These are phyloP conservation scores for Enteromius mattozi DNA, from an alignment of 2,797 vertebrate species.

Conservation along the genomic window DNA sequence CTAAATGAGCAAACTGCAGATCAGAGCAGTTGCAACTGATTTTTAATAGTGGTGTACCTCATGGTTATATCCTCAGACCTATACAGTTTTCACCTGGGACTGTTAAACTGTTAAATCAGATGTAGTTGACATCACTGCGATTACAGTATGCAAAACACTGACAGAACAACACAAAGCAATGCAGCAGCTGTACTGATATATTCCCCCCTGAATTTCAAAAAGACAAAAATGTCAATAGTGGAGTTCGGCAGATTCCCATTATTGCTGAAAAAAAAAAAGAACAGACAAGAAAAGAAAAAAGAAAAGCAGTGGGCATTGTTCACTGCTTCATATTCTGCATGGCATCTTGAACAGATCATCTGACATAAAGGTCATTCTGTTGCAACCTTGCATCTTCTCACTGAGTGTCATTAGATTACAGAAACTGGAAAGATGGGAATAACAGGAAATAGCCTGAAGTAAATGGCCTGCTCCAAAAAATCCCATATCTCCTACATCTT, in stretches of 20 bases:
- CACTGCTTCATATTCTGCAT: conserved; percentile 16
- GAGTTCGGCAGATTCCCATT: background rate
- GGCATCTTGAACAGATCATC: conserved; percentile 34
- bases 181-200: conserved; percentile 4
- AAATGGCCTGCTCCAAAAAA: background rate
- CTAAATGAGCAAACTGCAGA: conserved; percentile 5
- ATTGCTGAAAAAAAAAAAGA: background rate
- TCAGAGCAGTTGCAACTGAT: background rate
- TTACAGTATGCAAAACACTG: conserved; percentile 5
- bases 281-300: background rate
- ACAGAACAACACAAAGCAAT: background rate
- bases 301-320: conserved; percentile 3
- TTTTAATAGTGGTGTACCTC: background rate
- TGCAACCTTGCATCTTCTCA: background rate
- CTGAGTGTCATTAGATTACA: conserved; percentile 11
- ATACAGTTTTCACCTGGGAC: background rate
- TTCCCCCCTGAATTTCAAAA: conserved; percentile 9
- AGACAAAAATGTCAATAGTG: conserved; percentile 13
- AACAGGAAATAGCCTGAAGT: background rate
- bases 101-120: conserved; percentile 11
- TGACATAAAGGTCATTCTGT: conserved; percentile 49
- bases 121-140: background rate
- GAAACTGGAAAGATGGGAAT: background rate
- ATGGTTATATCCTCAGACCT: background rate
- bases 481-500: background rate